Evolutionary conservation across 2,797 vertebrate genomes (phyloP).

Genomic region (Argyrosomus regius): DNA sequence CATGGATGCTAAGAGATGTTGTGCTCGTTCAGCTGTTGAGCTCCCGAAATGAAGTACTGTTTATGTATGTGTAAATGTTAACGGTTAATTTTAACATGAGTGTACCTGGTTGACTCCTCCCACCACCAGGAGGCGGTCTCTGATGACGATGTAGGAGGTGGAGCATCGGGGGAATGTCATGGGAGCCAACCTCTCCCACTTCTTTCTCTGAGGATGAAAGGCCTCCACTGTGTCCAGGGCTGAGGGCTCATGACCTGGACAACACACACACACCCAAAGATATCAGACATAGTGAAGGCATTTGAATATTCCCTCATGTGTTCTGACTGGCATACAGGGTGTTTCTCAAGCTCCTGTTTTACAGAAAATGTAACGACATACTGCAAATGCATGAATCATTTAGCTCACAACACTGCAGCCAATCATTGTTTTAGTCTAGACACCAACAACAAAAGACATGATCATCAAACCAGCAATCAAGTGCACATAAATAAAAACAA

Average conservation of each 20-base stretch:
- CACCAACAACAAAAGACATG: not conserved
- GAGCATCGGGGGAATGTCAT: constrained; percentile 96
- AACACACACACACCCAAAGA: not conserved
- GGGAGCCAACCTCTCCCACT: constrained; percentile 92
- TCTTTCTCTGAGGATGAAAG: constrained; percentile 93
- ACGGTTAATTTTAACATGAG: not conserved
- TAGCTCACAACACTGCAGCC: not conserved
- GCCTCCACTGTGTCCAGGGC: constrained; percentile 94
- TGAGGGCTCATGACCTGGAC: constrained; percentile 92
- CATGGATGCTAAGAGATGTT: not conserved
- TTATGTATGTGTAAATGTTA: too few relatives aligned
- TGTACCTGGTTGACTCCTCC: constrained; percentile 92
- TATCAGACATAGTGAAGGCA: not conserved
- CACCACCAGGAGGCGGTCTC: constrained; percentile 93
- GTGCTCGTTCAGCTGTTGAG: not conserved
- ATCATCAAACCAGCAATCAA: not conserved
- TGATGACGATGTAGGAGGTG: constrained; percentile 91
- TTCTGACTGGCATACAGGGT: not conserved
- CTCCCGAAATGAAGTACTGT: not conserved
- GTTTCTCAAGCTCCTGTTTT: not conserved
- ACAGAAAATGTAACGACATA: not conserved
- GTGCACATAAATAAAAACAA: not conserved
- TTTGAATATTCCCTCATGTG: not conserved
- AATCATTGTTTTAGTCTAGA: not conserved
- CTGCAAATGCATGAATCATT: not conserved